phyloP scores from a whole-genome alignment of 2,888 invertebrate species.

The Globia sparganii region DNA sequence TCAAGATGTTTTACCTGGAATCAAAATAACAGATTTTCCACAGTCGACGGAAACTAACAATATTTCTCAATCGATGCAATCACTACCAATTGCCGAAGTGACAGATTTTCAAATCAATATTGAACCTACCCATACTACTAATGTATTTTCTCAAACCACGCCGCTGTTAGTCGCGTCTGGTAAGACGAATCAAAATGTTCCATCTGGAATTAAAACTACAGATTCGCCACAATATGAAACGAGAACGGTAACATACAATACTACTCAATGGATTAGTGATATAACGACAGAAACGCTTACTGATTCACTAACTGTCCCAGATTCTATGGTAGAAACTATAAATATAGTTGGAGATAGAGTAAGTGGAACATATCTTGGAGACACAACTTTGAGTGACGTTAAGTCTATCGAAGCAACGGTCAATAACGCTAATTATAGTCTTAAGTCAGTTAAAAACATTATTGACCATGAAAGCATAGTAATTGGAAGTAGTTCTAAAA shows the following conservation, averaged over 20 bases:
- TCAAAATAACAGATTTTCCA: background rate
- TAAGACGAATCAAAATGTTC: background rate
- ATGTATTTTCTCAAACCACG: background rate
- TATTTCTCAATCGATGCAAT: background rate
- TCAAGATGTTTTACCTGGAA: background rate
- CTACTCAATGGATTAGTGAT: background rate
- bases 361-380: conserved; percentile 6
- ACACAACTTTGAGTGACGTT: conserved; percentile 1
- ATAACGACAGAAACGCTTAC: conserved; percentile 20
- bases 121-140: background rate
- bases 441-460: conserved; percentile 18
- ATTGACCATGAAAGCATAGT: conserved; percentile 30
- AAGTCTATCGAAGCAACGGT: background rate
- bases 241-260: background rate
- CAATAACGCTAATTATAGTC: background rate
- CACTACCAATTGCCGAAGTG: background rate
- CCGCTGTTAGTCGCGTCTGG: background rate
- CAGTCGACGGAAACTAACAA: background rate
- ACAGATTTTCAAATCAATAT: background rate
- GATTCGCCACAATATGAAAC: background rate
- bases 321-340: conserved; percentile 45
- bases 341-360: conserved; percentile 8
- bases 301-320: conserved; percentile 17
- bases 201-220: background rate
- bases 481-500: conserved; percentile 9